Evolutionary conservation across 1,140 invertebrate genomes (phyloP).

Genomic region (Drosophila biarmipes): DNA sequence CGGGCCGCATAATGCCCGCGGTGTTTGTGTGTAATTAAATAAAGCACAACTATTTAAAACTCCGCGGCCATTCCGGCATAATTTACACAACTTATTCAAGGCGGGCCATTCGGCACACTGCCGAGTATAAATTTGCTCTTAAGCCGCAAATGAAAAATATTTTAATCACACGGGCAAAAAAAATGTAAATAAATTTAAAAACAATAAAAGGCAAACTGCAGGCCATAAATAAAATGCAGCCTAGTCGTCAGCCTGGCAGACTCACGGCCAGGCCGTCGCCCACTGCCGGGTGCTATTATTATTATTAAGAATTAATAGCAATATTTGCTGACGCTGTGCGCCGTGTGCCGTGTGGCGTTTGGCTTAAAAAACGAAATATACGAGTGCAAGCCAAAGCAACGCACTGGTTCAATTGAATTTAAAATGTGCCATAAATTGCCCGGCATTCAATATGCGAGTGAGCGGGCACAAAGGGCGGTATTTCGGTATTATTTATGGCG

Average conservation of each 20-base stretch:
- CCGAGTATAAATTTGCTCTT: constrained; percentile 58
- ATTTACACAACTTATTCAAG: constrained; percentile 56
- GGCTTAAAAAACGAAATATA: constrained; percentile 44
- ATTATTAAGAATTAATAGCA: constrained; percentile 76
- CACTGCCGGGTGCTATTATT: constrained; percentile 34
- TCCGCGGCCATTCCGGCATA: constrained; percentile 15
- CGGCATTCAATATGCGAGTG: constrained; percentile 34
- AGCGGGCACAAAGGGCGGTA: constrained; percentile 28
- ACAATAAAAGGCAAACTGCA: constrained; percentile 56
- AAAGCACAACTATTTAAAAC: constrained; percentile 62
- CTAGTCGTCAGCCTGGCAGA: constrained; percentile 24
- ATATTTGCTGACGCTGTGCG: constrained; percentile 59
- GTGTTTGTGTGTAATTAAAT: constrained; percentile 59
- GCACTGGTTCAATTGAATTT: constrained; percentile 68
- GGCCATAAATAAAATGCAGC: constrained; percentile 57
- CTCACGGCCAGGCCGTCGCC: constrained; percentile 1
- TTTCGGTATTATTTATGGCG: constrained; percentile 64
- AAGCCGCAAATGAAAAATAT: constrained; percentile 68
- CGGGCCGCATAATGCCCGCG: constrained; percentile 27
- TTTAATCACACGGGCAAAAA: constrained; percentile 45
- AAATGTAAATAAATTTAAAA: constrained; percentile 63
- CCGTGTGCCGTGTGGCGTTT: not conserved
- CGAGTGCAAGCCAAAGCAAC: constrained; percentile 35
- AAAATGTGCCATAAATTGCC: constrained; percentile 66
- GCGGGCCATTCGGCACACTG: not conserved